These are phyloP conservation scores for Agrenia bidenticulata DNA, from an alignment of 2,888 invertebrate species.

Conservation along the genomic window DNA sequence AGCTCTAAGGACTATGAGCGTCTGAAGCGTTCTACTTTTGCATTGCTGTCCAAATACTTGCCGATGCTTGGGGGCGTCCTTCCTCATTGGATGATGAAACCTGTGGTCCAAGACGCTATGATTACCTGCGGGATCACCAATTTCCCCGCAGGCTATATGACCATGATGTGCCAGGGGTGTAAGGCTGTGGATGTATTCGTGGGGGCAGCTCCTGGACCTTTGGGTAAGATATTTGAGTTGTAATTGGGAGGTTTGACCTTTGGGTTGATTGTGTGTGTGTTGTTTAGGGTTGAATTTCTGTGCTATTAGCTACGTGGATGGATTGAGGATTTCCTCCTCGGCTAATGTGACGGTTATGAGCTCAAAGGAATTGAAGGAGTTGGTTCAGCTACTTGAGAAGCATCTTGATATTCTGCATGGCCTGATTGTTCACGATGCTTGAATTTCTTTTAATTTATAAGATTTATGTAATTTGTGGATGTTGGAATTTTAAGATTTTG, in stretches of 20 bases:
- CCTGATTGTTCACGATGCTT: no score
- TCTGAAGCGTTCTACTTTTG: not conserved
- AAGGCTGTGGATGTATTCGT: not conserved
- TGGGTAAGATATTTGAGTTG: no score
- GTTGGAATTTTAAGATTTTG: no score
- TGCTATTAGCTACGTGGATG: not conserved
- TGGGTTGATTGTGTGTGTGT: not conserved
- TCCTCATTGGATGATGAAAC: not conserved
- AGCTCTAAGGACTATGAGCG: not conserved
- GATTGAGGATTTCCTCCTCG: not conserved
- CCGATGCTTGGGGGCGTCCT: not conserved
- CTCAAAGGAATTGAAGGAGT: not conserved
- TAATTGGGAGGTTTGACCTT: no score
- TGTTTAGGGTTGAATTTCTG: not conserved
- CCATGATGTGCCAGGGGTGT: not conserved
- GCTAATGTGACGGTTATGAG: not conserved
- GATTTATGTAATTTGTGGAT: no score
- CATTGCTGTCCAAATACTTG: not conserved
- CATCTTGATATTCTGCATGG: no score
- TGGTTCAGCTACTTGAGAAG: no score
- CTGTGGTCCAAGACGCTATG: not conserved
- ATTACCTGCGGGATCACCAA: not conserved
- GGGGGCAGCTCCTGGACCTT: not conserved
- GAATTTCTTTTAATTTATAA: no score
- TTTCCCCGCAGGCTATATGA: not conserved